A percentile compares a stretch with the other conserved stretches of the same genome.
These are phyloP conservation scores for Drosophila pseudotakahashii DNA, from an alignment of 2,888 invertebrate species.

Conservation along the genomic window DNA sequence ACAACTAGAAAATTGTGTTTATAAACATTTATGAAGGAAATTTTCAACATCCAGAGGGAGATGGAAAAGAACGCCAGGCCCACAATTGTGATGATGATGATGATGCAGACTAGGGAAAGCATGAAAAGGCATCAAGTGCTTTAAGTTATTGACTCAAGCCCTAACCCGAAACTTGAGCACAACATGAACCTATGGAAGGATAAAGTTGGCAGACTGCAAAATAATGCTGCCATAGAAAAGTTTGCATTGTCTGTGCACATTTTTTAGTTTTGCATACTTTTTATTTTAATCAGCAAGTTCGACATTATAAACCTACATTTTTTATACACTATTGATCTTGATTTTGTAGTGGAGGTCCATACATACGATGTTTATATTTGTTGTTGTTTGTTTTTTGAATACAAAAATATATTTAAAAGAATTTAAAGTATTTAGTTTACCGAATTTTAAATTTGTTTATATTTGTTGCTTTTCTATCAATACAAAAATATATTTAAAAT, in stretches of 20 bases:
- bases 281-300: slow-evolving; percentile 6
- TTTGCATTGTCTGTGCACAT: slow-evolving; percentile 40
- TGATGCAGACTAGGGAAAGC: slow-evolving; percentile 16
- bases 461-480: no score
- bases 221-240: slow-evolving; percentile 62
- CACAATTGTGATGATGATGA: slow-evolving; percentile 12
- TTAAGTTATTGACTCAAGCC: slow-evolving; percentile 73
- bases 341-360: no score
- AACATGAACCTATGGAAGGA: slow-evolving; percentile 42
- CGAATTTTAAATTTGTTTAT: no score
- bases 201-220: slow-evolving; percentile 65
- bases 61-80: slow-evolving; percentile 12
- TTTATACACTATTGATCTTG: slow-evolving; percentile 3
- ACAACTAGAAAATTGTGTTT: slow-evolving; percentile 69
- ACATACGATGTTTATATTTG: no score
- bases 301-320: background rate
- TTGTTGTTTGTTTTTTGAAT: no score
- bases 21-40: slow-evolving; percentile 73
- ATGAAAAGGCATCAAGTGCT: slow-evolving; percentile 54
- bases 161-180: slow-evolving; percentile 48
- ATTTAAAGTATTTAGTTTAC: no score
- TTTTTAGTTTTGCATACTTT: slow-evolving; percentile 20
- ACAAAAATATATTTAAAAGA: no score
- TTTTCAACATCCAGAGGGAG: slow-evolving; percentile 33
- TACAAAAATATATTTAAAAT: no score